A percentile compares a stretch with the other conserved stretches of the same genome.
Conservation (phyloP, 1,140 invertebrate genomes). For the Ericerus pela region DNA sequence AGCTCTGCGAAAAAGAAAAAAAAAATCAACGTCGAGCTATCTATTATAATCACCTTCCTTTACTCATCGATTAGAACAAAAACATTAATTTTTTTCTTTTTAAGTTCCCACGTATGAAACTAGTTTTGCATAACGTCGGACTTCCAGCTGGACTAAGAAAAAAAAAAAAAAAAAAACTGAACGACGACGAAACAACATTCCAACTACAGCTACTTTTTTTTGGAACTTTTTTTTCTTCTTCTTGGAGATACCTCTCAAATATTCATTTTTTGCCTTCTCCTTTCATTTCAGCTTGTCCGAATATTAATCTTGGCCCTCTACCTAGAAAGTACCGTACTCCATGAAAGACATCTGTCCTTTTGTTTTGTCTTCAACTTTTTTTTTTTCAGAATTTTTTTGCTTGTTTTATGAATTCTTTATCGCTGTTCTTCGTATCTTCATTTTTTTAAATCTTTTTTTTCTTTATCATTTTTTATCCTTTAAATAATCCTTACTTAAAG, state of each 20-base stretch:
- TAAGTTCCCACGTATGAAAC: background rate
- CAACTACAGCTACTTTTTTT: too few species aligned
- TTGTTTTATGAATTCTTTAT: too few species aligned
- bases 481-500: too few species aligned
- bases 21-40: too few species aligned
- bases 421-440: too few species aligned
- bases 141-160: constrained; percentile 1
- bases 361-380: too few species aligned
- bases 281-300: background rate
- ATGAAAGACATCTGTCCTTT: too few species aligned
- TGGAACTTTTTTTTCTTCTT: background rate
- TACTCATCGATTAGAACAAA: background rate
- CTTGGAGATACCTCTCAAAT: background rate
- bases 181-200: too few species aligned
- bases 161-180: too few species aligned
- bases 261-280: background rate
- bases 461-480: too few species aligned
- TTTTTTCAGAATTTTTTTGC: too few species aligned
- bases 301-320: background rate
- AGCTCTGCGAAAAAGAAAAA: background rate
- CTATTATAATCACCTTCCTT: background rate
- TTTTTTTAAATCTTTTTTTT: too few species aligned
- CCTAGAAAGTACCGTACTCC: background rate
- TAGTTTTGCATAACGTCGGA: background rate
- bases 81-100: background rate